Evolutionary conservation across 2,113 vertebrate species (phyloP).

Genomic region (Pseudolaguvia tuberculata): DNA sequence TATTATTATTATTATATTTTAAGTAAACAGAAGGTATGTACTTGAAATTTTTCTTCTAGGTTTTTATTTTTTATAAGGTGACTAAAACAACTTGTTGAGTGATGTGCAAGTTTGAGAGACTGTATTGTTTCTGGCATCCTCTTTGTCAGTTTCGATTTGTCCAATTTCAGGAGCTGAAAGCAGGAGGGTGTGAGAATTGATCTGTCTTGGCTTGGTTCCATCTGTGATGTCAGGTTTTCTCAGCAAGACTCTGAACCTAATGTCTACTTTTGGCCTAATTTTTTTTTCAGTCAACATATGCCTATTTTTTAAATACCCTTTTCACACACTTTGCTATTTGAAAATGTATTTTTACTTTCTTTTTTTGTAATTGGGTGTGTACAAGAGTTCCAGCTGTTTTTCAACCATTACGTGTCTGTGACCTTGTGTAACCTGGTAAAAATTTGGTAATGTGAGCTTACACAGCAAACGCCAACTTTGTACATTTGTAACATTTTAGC

Average conservation of each 20-base stretch:
- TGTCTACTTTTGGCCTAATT: constrained; percentile 63
- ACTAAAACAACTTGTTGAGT: no score
- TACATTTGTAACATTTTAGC: background rate
- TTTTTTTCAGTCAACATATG: constrained; percentile 46
- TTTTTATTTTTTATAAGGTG: no score
- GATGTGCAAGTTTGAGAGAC: constrained; percentile 1
- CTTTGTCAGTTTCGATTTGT: constrained; percentile 12
- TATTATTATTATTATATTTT: no score
- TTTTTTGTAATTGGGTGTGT: background rate
- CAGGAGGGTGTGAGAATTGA: constrained; percentile 28
- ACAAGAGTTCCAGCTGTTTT: background rate
- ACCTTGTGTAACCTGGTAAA: background rate
- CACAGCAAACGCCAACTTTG: background rate
- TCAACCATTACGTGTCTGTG: background rate
- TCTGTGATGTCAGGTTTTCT: constrained; percentile 63
- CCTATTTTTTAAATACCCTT: background rate
- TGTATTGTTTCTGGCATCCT: constrained; percentile 22
- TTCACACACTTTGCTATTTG: constrained; percentile 16
- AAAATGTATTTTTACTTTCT: background rate
- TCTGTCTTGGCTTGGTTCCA: constrained; percentile 55
- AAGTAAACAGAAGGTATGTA: no score
- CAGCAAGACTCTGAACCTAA: constrained; percentile 56
- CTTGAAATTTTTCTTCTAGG: no score
- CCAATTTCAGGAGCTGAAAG: background rate
- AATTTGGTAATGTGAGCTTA: background rate